Conservation (phyloP, 2,113 vertebrate species). For the Gorilla gorilla region DNA sequence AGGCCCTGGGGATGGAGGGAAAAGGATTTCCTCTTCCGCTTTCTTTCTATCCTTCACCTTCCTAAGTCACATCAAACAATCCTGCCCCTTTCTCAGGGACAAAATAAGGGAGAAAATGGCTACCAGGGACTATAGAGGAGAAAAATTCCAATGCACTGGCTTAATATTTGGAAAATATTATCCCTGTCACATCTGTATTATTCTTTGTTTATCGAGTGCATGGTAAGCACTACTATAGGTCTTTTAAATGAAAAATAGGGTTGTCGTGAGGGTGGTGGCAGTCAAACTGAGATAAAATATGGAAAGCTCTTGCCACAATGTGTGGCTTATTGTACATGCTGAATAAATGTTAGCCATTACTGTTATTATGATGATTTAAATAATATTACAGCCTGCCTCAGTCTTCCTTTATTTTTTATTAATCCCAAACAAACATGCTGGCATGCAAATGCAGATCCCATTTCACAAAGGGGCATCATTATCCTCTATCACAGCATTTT, state of each 20-base stretch:
- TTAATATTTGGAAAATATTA: slow-evolving; percentile 20
- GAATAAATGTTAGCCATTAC: not conserved
- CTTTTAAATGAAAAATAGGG: not conserved
- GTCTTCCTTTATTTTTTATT: not conserved
- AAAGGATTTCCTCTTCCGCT: not conserved
- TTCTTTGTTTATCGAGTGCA: slow-evolving; percentile 20
- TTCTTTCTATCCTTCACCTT: slow-evolving; percentile 1
- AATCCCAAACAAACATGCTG: not conserved
- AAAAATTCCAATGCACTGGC: not conserved
- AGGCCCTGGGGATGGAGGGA: not conserved
- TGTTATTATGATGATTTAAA: slow-evolving; percentile 14
- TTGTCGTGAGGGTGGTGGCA: not conserved
- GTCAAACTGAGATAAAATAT: not conserved
- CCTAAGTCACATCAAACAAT: not conserved
- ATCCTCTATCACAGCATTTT: not conserved
- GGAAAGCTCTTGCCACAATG: not conserved
- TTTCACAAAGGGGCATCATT: not conserved
- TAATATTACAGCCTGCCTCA: not conserved
- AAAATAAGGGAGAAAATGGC: not conserved
- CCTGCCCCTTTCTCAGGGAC: not conserved
- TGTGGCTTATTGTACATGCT: not conserved
- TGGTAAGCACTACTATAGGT: not conserved
- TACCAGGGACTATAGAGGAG: too few species aligned
- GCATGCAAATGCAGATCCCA: not conserved
- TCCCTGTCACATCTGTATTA: not conserved